Evolutionary conservation across 2,888 invertebrate species (phyloP).

Genomic region (Conistra vaccinii): DNA sequence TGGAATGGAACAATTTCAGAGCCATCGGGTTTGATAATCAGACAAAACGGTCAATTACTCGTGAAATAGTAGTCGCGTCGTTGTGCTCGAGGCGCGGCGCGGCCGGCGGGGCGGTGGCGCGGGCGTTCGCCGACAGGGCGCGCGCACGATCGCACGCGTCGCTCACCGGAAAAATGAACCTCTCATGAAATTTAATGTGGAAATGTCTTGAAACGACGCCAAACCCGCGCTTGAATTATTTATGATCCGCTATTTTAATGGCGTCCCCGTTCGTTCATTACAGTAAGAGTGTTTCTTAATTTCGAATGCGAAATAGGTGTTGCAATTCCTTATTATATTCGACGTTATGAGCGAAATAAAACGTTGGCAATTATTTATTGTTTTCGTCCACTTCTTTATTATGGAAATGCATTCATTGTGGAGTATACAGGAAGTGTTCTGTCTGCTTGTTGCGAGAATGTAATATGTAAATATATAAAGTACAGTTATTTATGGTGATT

Average conservation of each 20-base stretch:
- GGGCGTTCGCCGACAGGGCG: slow-evolving; percentile 29
- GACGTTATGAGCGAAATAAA: slow-evolving; percentile 66
- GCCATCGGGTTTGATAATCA: slow-evolving; percentile 49
- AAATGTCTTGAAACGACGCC: slow-evolving; percentile 90
- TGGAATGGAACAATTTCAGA: slow-evolving; percentile 38
- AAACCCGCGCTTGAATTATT: slow-evolving; percentile 89
- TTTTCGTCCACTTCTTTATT: slow-evolving; percentile 51
- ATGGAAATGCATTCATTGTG: slow-evolving; percentile 64
- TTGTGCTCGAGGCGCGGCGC: slow-evolving; percentile 23
- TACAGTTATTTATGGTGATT: slow-evolving; percentile 63
- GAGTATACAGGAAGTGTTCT: slow-evolving; percentile 56
- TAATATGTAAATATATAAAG: slow-evolving; percentile 63
- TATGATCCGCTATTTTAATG: slow-evolving; percentile 89
- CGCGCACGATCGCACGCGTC: slow-evolving; percentile 76
- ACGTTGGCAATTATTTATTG: slow-evolving; percentile 66
- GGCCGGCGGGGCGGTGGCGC: slow-evolving; percentile 27
- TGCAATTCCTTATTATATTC: slow-evolving; percentile 76
- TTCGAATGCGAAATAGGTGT: slow-evolving; percentile 81
- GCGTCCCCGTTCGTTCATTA: slow-evolving; percentile 87
- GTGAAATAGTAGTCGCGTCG: slow-evolving; percentile 66
- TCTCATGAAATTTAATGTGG: slow-evolving; percentile 90
- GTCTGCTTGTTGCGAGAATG: slow-evolving; percentile 50
- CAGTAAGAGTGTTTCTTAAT: slow-evolving; percentile 87
- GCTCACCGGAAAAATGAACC: slow-evolving; percentile 87
- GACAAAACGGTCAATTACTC: slow-evolving; percentile 77